Evolutionary conservation across 2,113 vertebrate genomes (phyloP), one percentile per base, ranked within the genome.

Genomic region (Camelus dromedarius): DNA sequence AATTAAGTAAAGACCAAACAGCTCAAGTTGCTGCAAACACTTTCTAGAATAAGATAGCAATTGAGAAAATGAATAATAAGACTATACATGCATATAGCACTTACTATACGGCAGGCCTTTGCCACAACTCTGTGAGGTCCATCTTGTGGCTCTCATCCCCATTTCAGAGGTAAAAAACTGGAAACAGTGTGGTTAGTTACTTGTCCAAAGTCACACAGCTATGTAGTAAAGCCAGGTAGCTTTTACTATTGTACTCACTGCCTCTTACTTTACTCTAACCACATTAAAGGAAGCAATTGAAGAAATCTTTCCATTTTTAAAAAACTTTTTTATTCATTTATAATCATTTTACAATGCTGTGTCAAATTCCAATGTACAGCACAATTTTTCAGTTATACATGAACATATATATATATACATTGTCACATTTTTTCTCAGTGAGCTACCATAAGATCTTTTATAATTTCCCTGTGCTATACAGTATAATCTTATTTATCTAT

Each of bases 31-130:
- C 46, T 24, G 38, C 24, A 58, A 81, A 73, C 85, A 32, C 38
- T 69, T 95, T 88, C 76, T 76, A 88, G 95, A 69, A 95, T 70
- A 42, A 77, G n/a, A 38, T 32, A 54, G 56, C 15, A 58, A 84
- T 19, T 52, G 81, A 84, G 56, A 91, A n/a, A 66, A 81, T n/a
- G 24, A 4, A n/a, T n/a, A 75, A 50, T 28, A 35, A 32, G 26
- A 54, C 32, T 11, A 3, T 19, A 8, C 24, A 7, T 10, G 56
- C 46, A 22, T 32, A 9, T 0, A 69, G 26, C 42, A 52, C 35
- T 85, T 58, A n/a, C 15, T 73, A 24, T 32, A 30, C 5, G 12
- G 54, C 67, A 70, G 67, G 52, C 60, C 54, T 89, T 95, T 73
- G 26, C 73, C 77, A 46, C 42, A 64, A 30, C 28, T 8, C 20